phyloP scores from a whole-genome alignment of 1,140 invertebrate genomes.

The Procambarus virginalis region DNA sequence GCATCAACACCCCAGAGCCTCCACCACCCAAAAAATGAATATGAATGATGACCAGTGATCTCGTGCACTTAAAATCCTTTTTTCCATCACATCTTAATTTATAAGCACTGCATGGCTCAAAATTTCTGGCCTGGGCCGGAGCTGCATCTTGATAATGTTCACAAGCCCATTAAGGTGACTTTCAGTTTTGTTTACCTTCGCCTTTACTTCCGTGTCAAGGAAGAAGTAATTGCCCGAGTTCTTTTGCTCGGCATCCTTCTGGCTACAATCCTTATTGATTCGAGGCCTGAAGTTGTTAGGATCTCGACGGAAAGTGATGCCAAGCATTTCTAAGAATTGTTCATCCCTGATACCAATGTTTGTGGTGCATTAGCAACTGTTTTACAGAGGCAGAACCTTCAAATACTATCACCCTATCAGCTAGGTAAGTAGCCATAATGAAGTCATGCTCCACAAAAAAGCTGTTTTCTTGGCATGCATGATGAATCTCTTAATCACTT shows the following conservation, averaged over 20 bases:
- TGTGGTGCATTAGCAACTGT: conserved; percentile 95
- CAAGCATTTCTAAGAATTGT: conserved; percentile 96
- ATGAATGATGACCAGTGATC: conserved; percentile 21
- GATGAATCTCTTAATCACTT: conserved; percentile 99
- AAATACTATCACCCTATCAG: conserved; percentile 99
- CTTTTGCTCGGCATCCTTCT: conserved; percentile 96
- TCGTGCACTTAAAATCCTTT: neutral
- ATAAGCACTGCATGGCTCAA: conserved; percentile 60
- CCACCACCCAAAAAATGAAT: neutral
- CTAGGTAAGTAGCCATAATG: conserved; percentile 99
- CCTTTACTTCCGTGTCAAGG: conserved; percentile 80
- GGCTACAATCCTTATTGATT: conserved; percentile 92
- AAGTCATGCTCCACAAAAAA: conserved; percentile 99
- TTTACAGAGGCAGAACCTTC: conserved; percentile 92
- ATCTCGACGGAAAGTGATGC: conserved; percentile 98
- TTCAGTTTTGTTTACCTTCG: conserved; percentile 56
- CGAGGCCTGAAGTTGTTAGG: conserved; percentile 98
- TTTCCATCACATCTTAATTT: conserved; percentile 6
- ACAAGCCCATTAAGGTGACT: conserved; percentile 23
- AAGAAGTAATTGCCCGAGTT: conserved; percentile 98
- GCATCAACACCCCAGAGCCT: neutral
- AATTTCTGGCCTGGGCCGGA: conserved; percentile 52
- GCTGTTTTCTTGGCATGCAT: conserved; percentile 99
- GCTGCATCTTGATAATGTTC: conserved; percentile 47
- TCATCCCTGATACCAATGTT: conserved; percentile 97